Evolutionary conservation across 2,888 invertebrate genomes (phyloP).

Genomic region (Metopia argyrocephala): DNA sequence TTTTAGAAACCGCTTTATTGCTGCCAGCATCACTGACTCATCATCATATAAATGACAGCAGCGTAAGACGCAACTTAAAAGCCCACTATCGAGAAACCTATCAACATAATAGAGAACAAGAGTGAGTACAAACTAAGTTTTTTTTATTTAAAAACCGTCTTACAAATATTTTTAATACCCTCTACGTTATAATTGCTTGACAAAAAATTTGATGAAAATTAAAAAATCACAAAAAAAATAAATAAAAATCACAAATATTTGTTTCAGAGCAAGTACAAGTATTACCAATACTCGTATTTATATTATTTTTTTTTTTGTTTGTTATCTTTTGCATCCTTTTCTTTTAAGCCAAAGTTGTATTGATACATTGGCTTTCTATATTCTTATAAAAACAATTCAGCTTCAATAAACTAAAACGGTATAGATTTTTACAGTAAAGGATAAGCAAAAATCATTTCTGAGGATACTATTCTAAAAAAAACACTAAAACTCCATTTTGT

Average conservation of each 20-base stretch:
- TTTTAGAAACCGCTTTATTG: slow-evolving; percentile 89
- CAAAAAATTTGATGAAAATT: neutral
- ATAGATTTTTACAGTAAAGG: neutral
- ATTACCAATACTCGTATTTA: too few species aligned
- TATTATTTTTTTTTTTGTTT: too few species aligned
- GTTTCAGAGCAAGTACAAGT: neutral
- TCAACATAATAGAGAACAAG: slow-evolving; percentile 79
- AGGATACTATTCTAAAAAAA: too few species aligned
- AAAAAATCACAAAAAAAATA: neutral
- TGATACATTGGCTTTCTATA: too few species aligned
- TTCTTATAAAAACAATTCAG: too few species aligned
- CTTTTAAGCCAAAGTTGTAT: too few species aligned
- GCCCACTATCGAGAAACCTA: slow-evolving; percentile 69
- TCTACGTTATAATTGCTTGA: neutral
- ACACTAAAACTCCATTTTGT: too few species aligned
- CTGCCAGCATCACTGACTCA: slow-evolving; percentile 88
- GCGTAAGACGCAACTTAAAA: slow-evolving; percentile 81
- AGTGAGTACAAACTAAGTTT: slow-evolving; percentile 76
- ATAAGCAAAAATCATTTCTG: too few species aligned
- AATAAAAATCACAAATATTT: too few species aligned
- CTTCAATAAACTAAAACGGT: neutral
- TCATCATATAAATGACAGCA: slow-evolving; percentile 87
- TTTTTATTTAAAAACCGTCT: too few species aligned
- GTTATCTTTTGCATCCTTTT: neutral
- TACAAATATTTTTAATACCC: too few species aligned